These are phyloP conservation scores for Tangara arthus DNA, from an alignment of 2,797 vertebrate genomes.

Conservation along the genomic window DNA sequence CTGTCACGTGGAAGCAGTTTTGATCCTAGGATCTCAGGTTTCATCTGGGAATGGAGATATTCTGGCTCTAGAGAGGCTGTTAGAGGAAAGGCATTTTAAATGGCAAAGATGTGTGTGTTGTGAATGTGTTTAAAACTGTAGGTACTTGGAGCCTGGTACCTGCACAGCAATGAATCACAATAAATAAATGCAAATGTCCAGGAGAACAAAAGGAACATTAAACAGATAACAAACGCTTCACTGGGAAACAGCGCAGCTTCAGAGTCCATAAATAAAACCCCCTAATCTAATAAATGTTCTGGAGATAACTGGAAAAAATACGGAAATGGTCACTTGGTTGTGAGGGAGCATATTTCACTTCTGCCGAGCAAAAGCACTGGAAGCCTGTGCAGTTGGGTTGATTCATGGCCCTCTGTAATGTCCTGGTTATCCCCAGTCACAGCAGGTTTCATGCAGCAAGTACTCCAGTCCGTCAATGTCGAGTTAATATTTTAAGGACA, in stretches of 20 bases:
- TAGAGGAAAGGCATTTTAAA: neutral
- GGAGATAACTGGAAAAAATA: constrained; percentile 71
- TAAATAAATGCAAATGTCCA: constrained; percentile 51
- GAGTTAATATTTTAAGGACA: constrained; percentile 52
- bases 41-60: neutral
- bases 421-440: constrained; percentile 41
- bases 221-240: constrained; percentile 32
- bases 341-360: constrained; percentile 61
- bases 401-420: constrained; percentile 58
- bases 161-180: constrained; percentile 36
- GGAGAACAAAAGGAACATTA: constrained; percentile 35
- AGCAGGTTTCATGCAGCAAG: constrained; percentile 51
- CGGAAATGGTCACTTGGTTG: constrained; percentile 54
- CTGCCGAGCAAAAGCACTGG: constrained; percentile 2
- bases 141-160: neutral
- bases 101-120: neutral
- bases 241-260: constrained; percentile 32
- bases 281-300: constrained; percentile 66
- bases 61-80: neutral
- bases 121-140: neutral
- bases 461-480: constrained; percentile 47
- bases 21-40: neutral
- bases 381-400: constrained; percentile 54
- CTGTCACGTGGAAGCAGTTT: neutral
- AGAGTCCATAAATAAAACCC: constrained; percentile 63